Base-by-base conservation (phyloP, 1,140 invertebrate genomes). In the Aphidius ervi region DNA sequence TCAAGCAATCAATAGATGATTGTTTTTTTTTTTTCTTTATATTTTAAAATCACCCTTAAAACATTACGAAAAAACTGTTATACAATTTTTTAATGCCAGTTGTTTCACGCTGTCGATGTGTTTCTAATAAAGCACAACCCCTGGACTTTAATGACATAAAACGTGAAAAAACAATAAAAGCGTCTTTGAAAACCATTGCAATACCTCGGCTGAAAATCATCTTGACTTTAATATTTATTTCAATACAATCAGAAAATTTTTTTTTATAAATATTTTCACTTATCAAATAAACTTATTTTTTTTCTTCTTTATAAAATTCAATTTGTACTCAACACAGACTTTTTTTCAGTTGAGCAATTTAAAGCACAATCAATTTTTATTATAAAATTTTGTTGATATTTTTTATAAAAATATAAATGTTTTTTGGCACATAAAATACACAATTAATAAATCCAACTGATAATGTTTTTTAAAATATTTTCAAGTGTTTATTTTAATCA, bases 61-160 rank as follows among this genome's bases (percentile, higher is more conserved):
- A 91, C 79, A 91, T 86, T 56, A 91, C 89, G 75, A 91, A 91
- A 80, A 91, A 91, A 56, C 88, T 90, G 78, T 91, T 91, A 78
- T 91, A 91, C 74, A 91, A 78, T 80, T 91, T 90, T 78, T 91
- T 91, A 68, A 91, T 90, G 47, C 89, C 89, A 37, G 88, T 90
- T 43, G 88, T 89, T 74, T 91, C 89, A 67, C 88, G 81, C 75
- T 90, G 88, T 74, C 88, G 84, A 74, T 89, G 88, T 74, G 87
- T 88, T 78, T 89, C 87, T 52, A 90, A 83, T 69, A 90, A 83
- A 74, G 86, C 84, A 70, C 78, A 80, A 60, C 78, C 78, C 65
- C 78, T 75, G 52, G 78, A 80, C 65, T 71, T 78, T 4, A 78
- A 67, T n/a, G 76, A 74, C 59, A 80, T 71, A 72, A 76, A 79